These are phyloP conservation scores for Neodontobutis hainanensis DNA, from an alignment of 2,113 vertebrate species.

Conservation along the genomic window DNA sequence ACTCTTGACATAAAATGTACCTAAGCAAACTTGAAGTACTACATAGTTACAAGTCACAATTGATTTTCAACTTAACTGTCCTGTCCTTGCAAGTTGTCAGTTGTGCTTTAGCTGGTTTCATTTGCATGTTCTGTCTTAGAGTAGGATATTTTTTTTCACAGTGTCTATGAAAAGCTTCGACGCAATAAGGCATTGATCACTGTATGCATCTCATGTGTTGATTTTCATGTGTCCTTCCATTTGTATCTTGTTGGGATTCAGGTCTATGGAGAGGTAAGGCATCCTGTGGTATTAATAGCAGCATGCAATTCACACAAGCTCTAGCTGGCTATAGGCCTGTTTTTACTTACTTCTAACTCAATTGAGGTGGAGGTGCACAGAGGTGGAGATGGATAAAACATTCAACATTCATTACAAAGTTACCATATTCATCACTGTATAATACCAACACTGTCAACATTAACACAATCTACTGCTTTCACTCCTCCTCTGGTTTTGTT, in stretches of 20 bases:
- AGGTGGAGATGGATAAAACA: slow-evolving; percentile 13
- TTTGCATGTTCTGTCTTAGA: slow-evolving; percentile 24
- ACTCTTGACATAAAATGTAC: neutral
- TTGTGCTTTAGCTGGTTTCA: slow-evolving; percentile 19
- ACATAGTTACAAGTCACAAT: neutral
- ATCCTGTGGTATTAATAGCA: slow-evolving; percentile 72
- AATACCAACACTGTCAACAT: slow-evolving; percentile 7
- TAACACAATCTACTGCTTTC: slow-evolving; percentile 12
- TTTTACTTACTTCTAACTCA: slow-evolving; percentile 23
- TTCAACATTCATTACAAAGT: slow-evolving; percentile 12
- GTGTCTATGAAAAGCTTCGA: slow-evolving; percentile 5
- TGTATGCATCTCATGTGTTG: slow-evolving; percentile 79
- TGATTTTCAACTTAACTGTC: neutral
- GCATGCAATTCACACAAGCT: slow-evolving; percentile 79
- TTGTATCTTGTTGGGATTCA: slow-evolving; percentile 85
- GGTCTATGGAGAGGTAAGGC: slow-evolving; percentile 97
- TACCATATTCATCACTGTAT: slow-evolving; percentile 12
- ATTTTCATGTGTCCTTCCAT: slow-evolving; percentile 89
- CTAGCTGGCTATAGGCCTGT: neutral
- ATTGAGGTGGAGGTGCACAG: slow-evolving; percentile 1
- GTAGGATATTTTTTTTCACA: neutral
- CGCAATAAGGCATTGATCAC: neutral
- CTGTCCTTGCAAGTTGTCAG: neutral
- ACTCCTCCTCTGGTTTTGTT: slow-evolving; percentile 1
- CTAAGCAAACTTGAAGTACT: slow-evolving; percentile 4